A percentile compares a stretch with the other conserved stretches of the same genome.
Conservation (phyloP, 2,797 vertebrate genomes). For the Lacerta agilis region DNA sequence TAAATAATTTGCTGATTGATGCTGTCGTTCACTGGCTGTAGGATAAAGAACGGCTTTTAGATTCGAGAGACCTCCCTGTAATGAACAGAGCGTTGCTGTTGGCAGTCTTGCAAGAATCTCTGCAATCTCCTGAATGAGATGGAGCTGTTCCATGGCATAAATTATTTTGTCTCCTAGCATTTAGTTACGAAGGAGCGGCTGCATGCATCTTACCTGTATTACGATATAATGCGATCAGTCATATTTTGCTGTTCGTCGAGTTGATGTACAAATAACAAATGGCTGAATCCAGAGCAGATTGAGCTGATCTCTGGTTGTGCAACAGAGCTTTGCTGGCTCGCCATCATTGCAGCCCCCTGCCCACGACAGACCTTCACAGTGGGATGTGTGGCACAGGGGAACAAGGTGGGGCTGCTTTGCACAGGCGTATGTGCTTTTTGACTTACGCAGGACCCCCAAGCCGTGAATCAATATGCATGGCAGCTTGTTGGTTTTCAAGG, state of each 20-base stretch:
- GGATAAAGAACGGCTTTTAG: not conserved
- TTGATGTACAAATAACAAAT: not conserved
- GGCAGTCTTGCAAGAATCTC: not conserved
- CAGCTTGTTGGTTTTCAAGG: slow-evolving; percentile 17
- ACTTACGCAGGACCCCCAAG: too few relatives aligned
- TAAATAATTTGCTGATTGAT: slow-evolving; percentile 8
- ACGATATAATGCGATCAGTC: not conserved
- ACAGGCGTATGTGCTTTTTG: not conserved
- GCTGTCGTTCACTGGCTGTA: not conserved
- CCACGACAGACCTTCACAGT: not conserved
- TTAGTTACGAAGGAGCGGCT: not conserved
- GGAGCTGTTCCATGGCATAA: not conserved
- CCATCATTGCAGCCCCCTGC: not conserved
- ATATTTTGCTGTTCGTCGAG: not conserved
- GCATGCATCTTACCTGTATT: not conserved
- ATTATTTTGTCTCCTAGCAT: not conserved
- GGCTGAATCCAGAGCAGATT: not conserved
- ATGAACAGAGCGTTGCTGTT: not conserved
- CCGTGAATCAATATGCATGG: not conserved
- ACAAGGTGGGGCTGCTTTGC: too few relatives aligned
- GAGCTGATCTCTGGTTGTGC: not conserved
- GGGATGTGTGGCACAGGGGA: not conserved
- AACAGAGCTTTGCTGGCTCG: not conserved
- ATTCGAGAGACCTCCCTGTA: not conserved
- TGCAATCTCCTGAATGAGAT: not conserved